Base-by-base conservation (phyloP, 2,113 vertebrate species). In the Pitta sordida region DNA sequence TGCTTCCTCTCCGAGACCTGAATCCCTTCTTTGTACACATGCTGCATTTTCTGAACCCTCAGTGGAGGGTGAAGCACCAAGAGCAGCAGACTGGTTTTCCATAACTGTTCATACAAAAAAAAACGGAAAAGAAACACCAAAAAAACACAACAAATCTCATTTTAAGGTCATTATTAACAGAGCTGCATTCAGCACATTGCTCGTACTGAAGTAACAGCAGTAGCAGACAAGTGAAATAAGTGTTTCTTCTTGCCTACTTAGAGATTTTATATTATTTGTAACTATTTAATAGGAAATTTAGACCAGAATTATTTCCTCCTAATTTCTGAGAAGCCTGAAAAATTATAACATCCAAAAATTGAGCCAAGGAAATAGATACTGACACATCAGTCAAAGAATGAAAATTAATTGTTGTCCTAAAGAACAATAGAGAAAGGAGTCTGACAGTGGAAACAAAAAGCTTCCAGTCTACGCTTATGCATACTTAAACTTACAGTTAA, bases 1-100 rank as follows among this genome's bases (percentile, higher is more conserved):
- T 71, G 98, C 96, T 88, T 99, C 98, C 6, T 99, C 99, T 9
- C 98, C 98, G 18, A 98, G 97, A 82, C 98, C 98, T 3, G 98
- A 99, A 88, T 99, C 98, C 39, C 96, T 98, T 56, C 98, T 98
- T 37, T 90, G 98, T 59, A 97, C 26, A 32, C 98, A 97, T 29
- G 97, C 94, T 24, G 96, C 77, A 15, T 96, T 98, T 86, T 97
- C 98, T 24, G 97, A 94, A 49, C 98, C 96, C 64, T 94, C 95
- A n/a, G 76, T 91, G 7, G 95, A 83, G 19, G 65, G 49, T 48
- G 80, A 52, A 73, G 88, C 22, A 59, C 71, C 46, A 3, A 64
- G 19, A 82, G 88, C 44, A 91, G 87, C 71, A 79, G 92, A 37
- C 19, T 39, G 64, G 10, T 67, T 96, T 95, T 97, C 97, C 73